Conservation (phyloP, 2,888 invertebrate genomes). For the Drosophila testacea region DNA sequence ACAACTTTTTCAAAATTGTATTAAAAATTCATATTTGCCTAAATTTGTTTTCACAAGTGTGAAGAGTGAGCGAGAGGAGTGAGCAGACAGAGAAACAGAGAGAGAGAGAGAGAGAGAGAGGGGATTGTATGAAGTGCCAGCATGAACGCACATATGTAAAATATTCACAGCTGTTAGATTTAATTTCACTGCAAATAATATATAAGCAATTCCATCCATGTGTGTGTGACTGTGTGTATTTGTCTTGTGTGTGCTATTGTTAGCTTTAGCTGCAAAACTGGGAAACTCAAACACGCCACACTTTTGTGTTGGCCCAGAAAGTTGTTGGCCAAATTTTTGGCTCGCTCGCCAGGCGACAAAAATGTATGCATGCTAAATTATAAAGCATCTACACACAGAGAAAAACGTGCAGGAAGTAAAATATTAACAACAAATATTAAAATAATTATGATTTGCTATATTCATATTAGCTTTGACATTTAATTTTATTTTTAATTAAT, state of each 20-base stretch:
- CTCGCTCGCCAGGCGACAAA: slow-evolving; percentile 59
- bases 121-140: neutral
- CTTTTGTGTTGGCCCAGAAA: slow-evolving; percentile 66
- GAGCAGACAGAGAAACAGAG: neutral
- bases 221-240: slow-evolving; percentile 46
- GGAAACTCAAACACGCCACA: slow-evolving; percentile 74
- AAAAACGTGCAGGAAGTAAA: too few species aligned
- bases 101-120: neutral
- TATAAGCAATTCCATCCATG: slow-evolving; percentile 49
- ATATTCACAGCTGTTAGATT: slow-evolving; percentile 73
- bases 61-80: neutral
- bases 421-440: too few species aligned
- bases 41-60: slow-evolving; percentile 63
- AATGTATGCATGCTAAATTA: slow-evolving; percentile 73
- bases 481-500: too few species aligned
- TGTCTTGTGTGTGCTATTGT: slow-evolving; percentile 63
- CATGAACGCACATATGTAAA: slow-evolving; percentile 58
- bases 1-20: slow-evolving; percentile 58
- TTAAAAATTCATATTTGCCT: slow-evolving; percentile 79
- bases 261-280: slow-evolving; percentile 50
- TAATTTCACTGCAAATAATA: slow-evolving; percentile 80
- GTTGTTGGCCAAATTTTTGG: slow-evolving; percentile 73
- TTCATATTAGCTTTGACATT: too few species aligned
- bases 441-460: too few species aligned
- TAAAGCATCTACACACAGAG: slow-evolving; percentile 23